Percentiles rank a stretch among this genome's conserved stretches.
phyloP scores from a whole-genome alignment of 1,140 invertebrate genomes.

The Drosophila athabasca region DNA sequence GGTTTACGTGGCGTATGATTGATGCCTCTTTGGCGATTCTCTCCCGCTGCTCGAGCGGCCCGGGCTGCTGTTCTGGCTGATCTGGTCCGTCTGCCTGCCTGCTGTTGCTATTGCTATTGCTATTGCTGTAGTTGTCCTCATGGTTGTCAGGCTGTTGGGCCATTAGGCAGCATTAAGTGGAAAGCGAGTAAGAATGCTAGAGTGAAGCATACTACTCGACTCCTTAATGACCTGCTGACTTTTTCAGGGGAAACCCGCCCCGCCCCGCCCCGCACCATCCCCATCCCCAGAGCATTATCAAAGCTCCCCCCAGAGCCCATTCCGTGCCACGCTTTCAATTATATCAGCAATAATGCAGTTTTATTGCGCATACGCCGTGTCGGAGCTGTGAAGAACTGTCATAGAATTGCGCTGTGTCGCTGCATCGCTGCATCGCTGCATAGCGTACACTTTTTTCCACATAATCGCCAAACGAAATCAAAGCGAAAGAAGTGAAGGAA shows the following conservation, averaged over 20 bases:
- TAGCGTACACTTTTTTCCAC: constrained; percentile 24
- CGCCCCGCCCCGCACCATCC: no score
- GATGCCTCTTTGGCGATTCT: constrained; percentile 56
- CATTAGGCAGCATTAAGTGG: constrained; percentile 60
- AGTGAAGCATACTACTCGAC: constrained; percentile 11
- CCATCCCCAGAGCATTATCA: no score
- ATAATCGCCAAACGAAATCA: constrained; percentile 30
- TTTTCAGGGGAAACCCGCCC: background rate
- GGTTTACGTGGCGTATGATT: constrained; percentile 79
- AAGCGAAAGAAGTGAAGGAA: constrained; percentile 7
- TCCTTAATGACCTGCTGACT: constrained; percentile 9
- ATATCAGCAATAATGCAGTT: constrained; percentile 37
- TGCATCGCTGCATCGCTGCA: background rate
- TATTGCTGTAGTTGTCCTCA: constrained; percentile 25
- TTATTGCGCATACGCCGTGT: constrained; percentile 47
- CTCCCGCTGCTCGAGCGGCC: constrained; percentile 6
- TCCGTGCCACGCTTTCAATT: constrained; percentile 8
- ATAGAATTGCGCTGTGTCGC: constrained; percentile 11
- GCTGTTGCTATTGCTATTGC: constrained; percentile 4
- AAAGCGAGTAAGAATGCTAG: constrained; percentile 25
- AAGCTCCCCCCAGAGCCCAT: no score
- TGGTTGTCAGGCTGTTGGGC: constrained; percentile 46
- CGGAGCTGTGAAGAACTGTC: background rate
- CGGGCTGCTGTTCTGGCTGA: background rate
- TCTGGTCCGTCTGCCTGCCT: background rate